Percentiles rank a stretch among this genome's conserved stretches.
Evolutionary conservation across 2,888 invertebrate genomes (phyloP).

Genomic region (Thymelicus acteon): DNA sequence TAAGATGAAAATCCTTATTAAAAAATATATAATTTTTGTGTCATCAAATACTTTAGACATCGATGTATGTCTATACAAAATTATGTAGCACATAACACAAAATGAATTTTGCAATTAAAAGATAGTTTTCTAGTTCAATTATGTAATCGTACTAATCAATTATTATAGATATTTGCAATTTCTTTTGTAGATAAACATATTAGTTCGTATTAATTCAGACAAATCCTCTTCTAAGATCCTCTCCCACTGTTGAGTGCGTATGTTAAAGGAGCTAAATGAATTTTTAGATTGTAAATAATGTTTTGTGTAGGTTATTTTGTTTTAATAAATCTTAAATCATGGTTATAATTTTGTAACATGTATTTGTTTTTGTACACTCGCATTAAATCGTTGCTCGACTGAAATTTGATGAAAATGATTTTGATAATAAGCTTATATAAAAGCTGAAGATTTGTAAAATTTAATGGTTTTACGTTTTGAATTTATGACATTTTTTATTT

Average conservation of each 20-base stretch:
- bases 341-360: conserved; percentile 51
- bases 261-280: conserved; percentile 43
- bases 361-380: conserved; percentile 35
- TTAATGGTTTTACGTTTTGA: conserved; percentile 45
- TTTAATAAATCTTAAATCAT: conserved; percentile 67
- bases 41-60: too few relatives aligned
- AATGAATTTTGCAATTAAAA: too few relatives aligned
- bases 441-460: conserved; percentile 65
- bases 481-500: conserved; percentile 75
- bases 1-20: too few relatives aligned
- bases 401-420: conserved; percentile 42
- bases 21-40: too few relatives aligned
- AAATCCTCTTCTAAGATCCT: background rate
- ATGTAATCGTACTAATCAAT: conserved; percentile 5
- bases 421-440: conserved; percentile 62
- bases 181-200: background rate
- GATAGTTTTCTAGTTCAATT: background rate
- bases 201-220: background rate
- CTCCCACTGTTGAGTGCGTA: background rate
- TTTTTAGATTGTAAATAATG: conserved; percentile 72
- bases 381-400: conserved; percentile 20
- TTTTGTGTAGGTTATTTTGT: conserved; percentile 70
- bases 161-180: background rate
- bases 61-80: too few relatives aligned
- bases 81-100: too few relatives aligned